Evolutionary conservation across 2,888 invertebrate genomes (phyloP).

Genomic region (Gryllus longicercus): DNA sequence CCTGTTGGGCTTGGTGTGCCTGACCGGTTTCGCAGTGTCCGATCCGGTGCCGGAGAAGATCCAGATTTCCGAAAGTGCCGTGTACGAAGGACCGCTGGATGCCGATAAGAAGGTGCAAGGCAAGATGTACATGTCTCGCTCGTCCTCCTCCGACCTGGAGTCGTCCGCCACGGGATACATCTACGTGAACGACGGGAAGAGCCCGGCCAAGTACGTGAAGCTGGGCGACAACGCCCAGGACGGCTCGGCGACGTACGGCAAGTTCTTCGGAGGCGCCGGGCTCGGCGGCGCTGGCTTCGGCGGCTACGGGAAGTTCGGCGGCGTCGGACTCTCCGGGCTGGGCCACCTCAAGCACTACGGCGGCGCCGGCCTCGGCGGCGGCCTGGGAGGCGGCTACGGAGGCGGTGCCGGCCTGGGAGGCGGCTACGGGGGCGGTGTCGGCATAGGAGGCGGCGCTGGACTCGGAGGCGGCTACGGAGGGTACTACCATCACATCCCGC

Average conservation of each 20-base stretch:
- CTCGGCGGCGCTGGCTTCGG: slow-evolving; percentile 12
- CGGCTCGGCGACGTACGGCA: background rate
- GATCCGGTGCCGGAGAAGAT: background rate
- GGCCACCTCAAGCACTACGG: slow-evolving; percentile 22
- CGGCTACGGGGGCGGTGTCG: background rate
- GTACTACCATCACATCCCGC: background rate
- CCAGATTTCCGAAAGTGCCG: background rate
- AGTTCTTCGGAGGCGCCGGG: background rate
- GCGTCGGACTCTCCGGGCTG: background rate
- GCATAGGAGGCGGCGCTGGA: slow-evolving; percentile 11
- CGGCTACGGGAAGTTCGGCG: slow-evolving; percentile 21
- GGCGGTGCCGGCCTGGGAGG: background rate
- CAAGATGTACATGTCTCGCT: slow-evolving; percentile 56
- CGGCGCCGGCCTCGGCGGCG: slow-evolving; percentile 11
- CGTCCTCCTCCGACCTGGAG: slow-evolving; percentile 57
- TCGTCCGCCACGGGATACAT: slow-evolving; percentile 58
- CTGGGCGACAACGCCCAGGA: slow-evolving; percentile 49
- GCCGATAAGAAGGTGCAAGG: slow-evolving; percentile 31
- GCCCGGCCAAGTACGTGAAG: slow-evolving; percentile 51
- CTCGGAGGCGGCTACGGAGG: background rate
- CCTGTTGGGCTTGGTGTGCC: background rate
- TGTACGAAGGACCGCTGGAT: slow-evolving; percentile 22
- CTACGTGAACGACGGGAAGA: slow-evolving; percentile 49
- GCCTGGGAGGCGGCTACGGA: background rate
- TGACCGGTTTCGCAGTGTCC: background rate